These are phyloP conservation scores for Cyrtodaria siliqua DNA, from an alignment of 2,888 invertebrate genomes.

Conservation along the genomic window DNA sequence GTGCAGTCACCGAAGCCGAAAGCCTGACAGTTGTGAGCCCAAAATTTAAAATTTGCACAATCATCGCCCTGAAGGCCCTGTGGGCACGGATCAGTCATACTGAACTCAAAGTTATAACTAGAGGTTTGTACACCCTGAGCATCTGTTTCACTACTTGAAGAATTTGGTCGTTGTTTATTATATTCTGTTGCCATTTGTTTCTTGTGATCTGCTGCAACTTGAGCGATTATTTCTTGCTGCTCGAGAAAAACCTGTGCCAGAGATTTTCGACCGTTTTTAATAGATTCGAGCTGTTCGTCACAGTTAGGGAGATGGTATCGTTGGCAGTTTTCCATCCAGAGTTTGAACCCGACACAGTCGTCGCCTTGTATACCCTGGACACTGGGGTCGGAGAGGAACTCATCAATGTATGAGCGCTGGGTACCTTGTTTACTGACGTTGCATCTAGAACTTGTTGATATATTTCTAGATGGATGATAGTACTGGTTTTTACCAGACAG, in stretches of 20 bases:
- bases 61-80: conserved; percentile 83
- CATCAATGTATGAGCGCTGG: conserved; percentile 23
- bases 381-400: conserved; percentile 56
- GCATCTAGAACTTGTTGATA: conserved; percentile 14
- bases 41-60: conserved; percentile 78
- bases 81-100: conserved; percentile 73
- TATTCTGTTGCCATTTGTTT: conserved; percentile 21
- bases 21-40: conserved; percentile 81
- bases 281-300: conserved; percentile 73
- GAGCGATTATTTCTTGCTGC: conserved; percentile 77
- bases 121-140: conserved; percentile 57
- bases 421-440: conserved; percentile 38
- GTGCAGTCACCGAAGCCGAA: conserved; percentile 77
- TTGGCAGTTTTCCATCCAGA: conserved; percentile 82
- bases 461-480: conserved; percentile 49
- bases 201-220: conserved; percentile 70
- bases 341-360: conserved; percentile 78
- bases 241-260: conserved; percentile 80
- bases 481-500: conserved; percentile 20
- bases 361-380: conserved; percentile 82
- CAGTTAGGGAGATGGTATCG: conserved; percentile 78
- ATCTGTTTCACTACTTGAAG: conserved; percentile 6
- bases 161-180: not conserved
- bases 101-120: conserved; percentile 43
- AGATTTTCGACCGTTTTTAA: conserved; percentile 78